Evolutionary conservation across 2,888 invertebrate genomes (phyloP).

Genomic region (Dorcus parallelipipedus): DNA sequence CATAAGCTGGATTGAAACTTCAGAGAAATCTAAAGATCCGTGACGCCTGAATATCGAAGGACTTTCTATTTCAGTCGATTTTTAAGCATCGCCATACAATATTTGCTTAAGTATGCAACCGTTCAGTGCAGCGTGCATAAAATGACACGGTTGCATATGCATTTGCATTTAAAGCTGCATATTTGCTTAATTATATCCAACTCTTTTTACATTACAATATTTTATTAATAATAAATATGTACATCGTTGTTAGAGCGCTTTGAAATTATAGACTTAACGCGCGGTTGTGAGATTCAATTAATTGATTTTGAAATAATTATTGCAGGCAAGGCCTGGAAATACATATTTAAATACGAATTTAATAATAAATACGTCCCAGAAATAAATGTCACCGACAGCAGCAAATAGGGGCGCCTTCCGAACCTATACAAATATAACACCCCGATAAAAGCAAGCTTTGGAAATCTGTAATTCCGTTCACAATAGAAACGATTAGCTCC

Average conservation of each 20-base stretch:
- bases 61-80: too few species aligned
- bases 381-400: conserved; percentile 43
- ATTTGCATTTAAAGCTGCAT: background rate
- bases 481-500: conserved; percentile 50
- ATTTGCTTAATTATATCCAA: background rate
- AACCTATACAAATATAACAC: conserved; percentile 34
- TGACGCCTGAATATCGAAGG: too few species aligned
- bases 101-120: conserved; percentile 11
- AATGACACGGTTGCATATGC: conserved; percentile 9
- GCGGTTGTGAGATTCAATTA: conserved; percentile 3
- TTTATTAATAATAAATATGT: background rate
- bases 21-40: too few species aligned
- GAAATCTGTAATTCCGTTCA: conserved; percentile 47
- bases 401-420: conserved; percentile 33
- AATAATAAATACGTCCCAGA: conserved; percentile 29
- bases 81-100: background rate
- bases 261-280: background rate
- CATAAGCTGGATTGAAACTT: too few species aligned
- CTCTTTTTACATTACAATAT: background rate
- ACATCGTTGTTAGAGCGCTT: background rate
- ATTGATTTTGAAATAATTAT: background rate
- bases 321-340: conserved; percentile 8
- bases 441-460: conserved; percentile 30
- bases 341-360: conserved; percentile 14
- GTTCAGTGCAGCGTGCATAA: background rate